Evolutionary conservation across 1,140 invertebrate species (phyloP).

Genomic region (Halotydeus destructor): DNA sequence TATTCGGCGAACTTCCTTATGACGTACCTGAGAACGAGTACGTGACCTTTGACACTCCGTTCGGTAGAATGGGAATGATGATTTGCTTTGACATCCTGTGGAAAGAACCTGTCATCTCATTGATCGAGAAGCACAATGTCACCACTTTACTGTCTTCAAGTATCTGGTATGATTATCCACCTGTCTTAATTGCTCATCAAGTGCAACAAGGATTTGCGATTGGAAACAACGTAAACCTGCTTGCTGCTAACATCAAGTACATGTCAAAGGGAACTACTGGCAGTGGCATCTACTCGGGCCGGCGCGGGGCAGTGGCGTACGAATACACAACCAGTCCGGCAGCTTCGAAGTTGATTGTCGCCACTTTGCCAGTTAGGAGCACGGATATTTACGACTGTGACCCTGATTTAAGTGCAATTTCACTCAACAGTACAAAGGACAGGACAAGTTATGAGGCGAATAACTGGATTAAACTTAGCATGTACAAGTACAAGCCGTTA

Average conservation of each 20-base stretch:
- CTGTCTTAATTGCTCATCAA: conserved; percentile 31
- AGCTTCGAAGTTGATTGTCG: too few relatives aligned
- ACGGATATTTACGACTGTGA: too few relatives aligned
- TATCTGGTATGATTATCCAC: conserved; percentile 47
- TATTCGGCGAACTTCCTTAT: conserved; percentile 35
- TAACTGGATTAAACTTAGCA: too few relatives aligned
- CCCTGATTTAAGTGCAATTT: too few relatives aligned
- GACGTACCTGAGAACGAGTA: conserved; percentile 30
- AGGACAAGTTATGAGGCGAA: too few relatives aligned
- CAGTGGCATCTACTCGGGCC: neutral
- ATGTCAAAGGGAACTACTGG: neutral
- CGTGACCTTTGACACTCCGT: conserved; percentile 34
- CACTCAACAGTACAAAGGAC: too few relatives aligned
- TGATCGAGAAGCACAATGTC: conserved; percentile 30
- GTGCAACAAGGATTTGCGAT: neutral
- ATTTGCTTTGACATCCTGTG: conserved; percentile 54
- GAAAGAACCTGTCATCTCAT: conserved; percentile 32
- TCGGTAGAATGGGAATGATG: conserved; percentile 41
- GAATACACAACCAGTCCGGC: too few relatives aligned
- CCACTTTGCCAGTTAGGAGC: too few relatives aligned
- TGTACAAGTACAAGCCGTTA: too few relatives aligned
- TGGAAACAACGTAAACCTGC: neutral
- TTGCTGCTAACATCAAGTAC: neutral
- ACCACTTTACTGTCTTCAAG: conserved; percentile 45
- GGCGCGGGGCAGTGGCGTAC: neutral